phyloP scores from a whole-genome alignment of 1,140 invertebrate species.

The Caenorhabditis briggsae region DNA sequence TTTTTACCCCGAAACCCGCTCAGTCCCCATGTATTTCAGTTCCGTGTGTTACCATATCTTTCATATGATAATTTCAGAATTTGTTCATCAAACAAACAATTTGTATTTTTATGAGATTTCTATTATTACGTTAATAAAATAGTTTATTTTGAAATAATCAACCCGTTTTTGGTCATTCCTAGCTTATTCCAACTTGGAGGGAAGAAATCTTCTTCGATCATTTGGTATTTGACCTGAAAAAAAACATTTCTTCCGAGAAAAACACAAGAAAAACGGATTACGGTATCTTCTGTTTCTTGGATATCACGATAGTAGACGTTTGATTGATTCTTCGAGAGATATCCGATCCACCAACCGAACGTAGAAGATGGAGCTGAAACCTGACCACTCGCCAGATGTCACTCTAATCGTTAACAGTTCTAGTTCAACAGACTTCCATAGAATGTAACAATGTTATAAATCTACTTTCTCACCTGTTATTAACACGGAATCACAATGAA shows the following conservation, averaged over 20 bases:
- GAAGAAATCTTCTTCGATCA: conserved; percentile 58
- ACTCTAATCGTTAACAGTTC: too few relatives aligned
- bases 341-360: conserved; percentile 59
- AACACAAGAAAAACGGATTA: neutral
- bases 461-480: conserved; percentile 6
- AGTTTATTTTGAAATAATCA: conserved; percentile 42
- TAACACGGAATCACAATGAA: conserved; percentile 46
- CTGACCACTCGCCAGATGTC: too few relatives aligned
- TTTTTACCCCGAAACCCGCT: neutral
- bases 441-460: too few relatives aligned
- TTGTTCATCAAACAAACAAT: neutral
- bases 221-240: conserved; percentile 53
- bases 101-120: neutral
- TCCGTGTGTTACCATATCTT: conserved; percentile 46
- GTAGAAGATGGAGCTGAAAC: conserved; percentile 57
- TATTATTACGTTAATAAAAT: conserved; percentile 11
- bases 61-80: conserved; percentile 17
- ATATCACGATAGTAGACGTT: conserved; percentile 59
- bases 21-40: conserved; percentile 44
- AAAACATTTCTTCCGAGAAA: neutral
- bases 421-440: too few relatives aligned
- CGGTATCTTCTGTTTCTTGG: conserved; percentile 52
- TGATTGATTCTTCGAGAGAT: conserved; percentile 51
- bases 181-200: conserved; percentile 44
- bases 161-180: conserved; percentile 5